phyloP scores from a whole-genome alignment of 1,140 invertebrate species.

The Holotrichia oblita region DNA sequence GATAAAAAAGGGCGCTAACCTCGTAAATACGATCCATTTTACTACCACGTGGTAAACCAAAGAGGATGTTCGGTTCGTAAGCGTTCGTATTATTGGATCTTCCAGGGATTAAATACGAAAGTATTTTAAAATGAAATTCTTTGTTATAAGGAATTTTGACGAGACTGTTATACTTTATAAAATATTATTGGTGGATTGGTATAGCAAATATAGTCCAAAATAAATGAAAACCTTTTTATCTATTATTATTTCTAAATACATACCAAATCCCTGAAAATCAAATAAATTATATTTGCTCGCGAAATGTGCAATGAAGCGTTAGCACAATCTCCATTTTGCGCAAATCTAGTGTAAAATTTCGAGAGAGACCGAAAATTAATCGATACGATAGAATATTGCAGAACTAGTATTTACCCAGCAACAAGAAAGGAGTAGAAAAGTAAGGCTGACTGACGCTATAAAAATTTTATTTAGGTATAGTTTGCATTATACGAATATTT shows the following conservation, averaged over 20 bases:
- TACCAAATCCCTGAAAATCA: neutral
- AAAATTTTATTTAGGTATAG: too few relatives aligned
- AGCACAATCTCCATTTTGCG: neutral
- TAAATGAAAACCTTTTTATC: too few relatives aligned
- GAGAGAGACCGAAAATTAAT: neutral
- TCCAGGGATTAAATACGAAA: neutral
- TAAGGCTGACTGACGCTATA: too few relatives aligned
- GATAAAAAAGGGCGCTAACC: neutral
- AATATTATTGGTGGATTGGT: too few relatives aligned
- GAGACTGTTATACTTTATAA: too few relatives aligned
- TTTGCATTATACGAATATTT: too few relatives aligned
- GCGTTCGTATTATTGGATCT: neutral
- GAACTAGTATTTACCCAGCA: neutral
- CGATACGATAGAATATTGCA: neutral
- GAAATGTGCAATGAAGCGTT: neutral
- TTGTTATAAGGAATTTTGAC: neutral
- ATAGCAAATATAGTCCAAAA: too few relatives aligned
- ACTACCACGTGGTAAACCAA: neutral
- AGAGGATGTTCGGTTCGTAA: neutral
- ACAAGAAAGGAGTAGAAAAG: neutral
- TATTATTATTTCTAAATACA: neutral
- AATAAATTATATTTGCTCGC: neutral
- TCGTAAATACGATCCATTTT: neutral
- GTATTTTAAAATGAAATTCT: slow-evolving; percentile 7
- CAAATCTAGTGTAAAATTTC: slow-evolving; percentile 6